Base-by-base conservation (phyloP, 2,113 vertebrate species). In the Sander vitreus region DNA sequence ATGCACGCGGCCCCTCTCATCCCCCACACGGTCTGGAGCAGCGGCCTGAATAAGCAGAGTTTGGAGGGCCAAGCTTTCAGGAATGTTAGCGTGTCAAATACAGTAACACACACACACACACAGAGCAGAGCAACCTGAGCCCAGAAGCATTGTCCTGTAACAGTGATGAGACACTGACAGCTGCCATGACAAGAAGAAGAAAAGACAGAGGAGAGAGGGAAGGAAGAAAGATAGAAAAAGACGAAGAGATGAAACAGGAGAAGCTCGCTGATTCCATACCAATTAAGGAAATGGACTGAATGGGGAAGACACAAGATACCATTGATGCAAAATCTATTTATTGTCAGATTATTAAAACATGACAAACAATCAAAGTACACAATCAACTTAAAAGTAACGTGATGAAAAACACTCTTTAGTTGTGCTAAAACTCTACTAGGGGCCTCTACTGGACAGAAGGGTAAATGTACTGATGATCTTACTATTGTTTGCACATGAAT, bases 31-130 rank as follows among this genome's bases (percentile, higher is more conserved):
- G 89, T 73, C 80, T 39, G 47, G 78, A 89, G 68, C 75, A 36
- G 68, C 25, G 76, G 92, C 91, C 94, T 96, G 94, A 94, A 93
- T 93, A 94, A 95, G 91, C 85, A 96, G 33, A 69, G 89, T 65
- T 91, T 45, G 62, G 80, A 85, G 88, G 87, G 82, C 72, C 73
- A 72, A 92, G 88, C 19, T 16, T 93, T 87, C 67, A 84, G 73
- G 81, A 90, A 91, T 92, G 90, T 89, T 83, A 91, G 70, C 53
- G 13, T 84, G 89, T 91, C 80, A 81, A 48, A 88, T 79, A 80
- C 78, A 83, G 84, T 81, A 67, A 71, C 76, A 68, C 62, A 48
- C 30, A 51, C 76, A 30, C 1, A 80, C 58, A 48, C 48, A 82
- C 63, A 71, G 55, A 57, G 92, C n/a, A 16, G 13, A 57, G 92